Conservation (phyloP, 2,797 vertebrate genomes). For the Rhincodon typus region DNA sequence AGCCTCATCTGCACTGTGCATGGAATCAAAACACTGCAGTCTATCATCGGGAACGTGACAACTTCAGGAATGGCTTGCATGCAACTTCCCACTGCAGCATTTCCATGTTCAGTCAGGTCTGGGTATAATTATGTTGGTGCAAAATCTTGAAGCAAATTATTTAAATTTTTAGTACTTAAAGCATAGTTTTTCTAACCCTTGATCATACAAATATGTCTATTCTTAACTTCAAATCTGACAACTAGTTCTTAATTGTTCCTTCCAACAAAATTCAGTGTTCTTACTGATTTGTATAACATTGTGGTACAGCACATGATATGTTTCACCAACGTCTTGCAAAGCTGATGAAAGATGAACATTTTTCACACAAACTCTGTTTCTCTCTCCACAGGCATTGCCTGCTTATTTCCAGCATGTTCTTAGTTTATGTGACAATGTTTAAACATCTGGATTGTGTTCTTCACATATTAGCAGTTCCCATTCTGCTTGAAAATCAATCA, state of each 20-base stretch:
- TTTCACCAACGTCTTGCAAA: not conserved
- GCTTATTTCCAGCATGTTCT: not conserved
- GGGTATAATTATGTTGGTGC: not conserved
- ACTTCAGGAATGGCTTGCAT: not conserved
- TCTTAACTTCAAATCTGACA: not conserved
- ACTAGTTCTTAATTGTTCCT: not conserved
- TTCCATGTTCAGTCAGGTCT: not conserved
- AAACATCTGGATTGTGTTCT: not conserved
- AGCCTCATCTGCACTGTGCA: not conserved
- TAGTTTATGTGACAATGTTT: not conserved
- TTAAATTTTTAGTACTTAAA: not conserved
- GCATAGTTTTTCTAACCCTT: not conserved
- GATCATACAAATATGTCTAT: not conserved
- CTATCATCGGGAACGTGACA: not conserved
- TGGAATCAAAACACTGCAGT: not conserved
- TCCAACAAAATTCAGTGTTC: not conserved
- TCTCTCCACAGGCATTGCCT: not conserved
- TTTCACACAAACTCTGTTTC: not conserved
- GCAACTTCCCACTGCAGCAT: not conserved
- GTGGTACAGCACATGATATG: not conserved
- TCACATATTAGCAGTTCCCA: not conserved
- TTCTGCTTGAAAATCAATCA: not conserved
- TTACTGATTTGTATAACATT: not conserved
- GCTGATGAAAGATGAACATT: not conserved
- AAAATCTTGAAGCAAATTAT: not conserved